Evolutionary conservation across 2,113 vertebrate genomes (phyloP).

Genomic region (Gallinago paraguaiae): DNA sequence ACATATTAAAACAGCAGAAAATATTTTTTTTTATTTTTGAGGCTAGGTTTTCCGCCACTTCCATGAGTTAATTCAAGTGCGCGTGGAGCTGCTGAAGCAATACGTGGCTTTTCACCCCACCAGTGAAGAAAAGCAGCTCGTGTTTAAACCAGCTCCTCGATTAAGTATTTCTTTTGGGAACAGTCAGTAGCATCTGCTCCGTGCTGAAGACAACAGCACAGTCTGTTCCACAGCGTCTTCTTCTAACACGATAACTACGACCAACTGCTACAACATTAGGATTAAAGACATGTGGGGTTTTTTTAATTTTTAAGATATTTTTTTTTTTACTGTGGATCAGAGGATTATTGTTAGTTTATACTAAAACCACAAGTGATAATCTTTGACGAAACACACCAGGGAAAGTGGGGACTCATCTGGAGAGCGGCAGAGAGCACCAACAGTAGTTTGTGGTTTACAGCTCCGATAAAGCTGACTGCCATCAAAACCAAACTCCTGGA

Average conservation of each 20-base stretch:
- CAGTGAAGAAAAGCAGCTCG: not conserved
- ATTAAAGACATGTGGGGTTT: not conserved
- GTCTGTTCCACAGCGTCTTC: slow-evolving; percentile 35
- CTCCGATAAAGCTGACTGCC: not conserved
- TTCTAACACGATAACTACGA: not conserved
- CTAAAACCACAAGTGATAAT: not conserved
- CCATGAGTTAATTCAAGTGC: not conserved
- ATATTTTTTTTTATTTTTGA: not conserved
- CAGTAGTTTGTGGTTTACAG: not conserved
- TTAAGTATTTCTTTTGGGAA: slow-evolving; percentile 5
- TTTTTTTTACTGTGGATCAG: not conserved
- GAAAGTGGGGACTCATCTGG: not conserved
- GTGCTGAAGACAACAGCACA: slow-evolving; percentile 12
- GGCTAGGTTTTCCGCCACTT: not conserved
- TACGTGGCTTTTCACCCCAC: not conserved
- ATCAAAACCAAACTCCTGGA: not conserved
- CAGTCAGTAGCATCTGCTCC: slow-evolving; percentile 36
- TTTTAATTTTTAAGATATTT: not conserved
- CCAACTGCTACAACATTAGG: slow-evolving; percentile 4
- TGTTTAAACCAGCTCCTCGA: not conserved
- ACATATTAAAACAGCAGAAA: not conserved
- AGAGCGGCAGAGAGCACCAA: not conserved
- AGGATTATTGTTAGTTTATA: not conserved
- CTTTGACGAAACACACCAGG: not conserved
- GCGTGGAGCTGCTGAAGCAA: not conserved